Conservation (phyloP, 2,888 invertebrate species). For the Leucophenga montana region DNA sequence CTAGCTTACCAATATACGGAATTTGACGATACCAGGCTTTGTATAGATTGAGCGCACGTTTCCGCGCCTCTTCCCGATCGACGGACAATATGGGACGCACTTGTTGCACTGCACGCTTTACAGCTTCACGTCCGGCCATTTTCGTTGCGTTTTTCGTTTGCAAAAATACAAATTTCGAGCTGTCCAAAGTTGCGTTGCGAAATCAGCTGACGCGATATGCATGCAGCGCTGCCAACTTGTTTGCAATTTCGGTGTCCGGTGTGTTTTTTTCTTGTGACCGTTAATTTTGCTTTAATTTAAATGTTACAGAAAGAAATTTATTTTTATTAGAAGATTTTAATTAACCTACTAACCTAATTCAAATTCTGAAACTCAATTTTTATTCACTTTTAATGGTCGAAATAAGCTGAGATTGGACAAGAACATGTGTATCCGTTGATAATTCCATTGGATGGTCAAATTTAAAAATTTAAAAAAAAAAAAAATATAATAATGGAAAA, state of each 20-base stretch:
- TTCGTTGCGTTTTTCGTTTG: constrained; percentile 12
- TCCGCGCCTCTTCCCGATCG: constrained; percentile 83
- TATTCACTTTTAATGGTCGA: too few species aligned
- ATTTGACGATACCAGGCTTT: constrained; percentile 95
- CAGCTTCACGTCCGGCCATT: constrained; percentile 73
- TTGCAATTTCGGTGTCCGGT: neutral
- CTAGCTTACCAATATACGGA: constrained; percentile 85
- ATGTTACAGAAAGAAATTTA: too few species aligned
- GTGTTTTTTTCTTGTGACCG: neutral
- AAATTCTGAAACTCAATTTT: too few species aligned
- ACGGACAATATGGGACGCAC: constrained; percentile 91
- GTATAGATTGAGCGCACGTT: constrained; percentile 89
- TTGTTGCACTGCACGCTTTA: constrained; percentile 76
- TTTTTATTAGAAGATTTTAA: too few species aligned
- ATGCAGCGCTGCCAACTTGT: neutral
- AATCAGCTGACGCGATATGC: neutral
- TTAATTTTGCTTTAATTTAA: too few species aligned
- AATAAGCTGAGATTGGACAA: too few species aligned
- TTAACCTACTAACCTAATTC: too few species aligned
- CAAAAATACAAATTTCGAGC: neutral
- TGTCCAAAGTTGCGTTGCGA: neutral
- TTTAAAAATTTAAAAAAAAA: too few species aligned
- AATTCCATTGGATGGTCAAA: too few species aligned
- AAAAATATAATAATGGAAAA: too few species aligned
- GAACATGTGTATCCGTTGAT: too few species aligned